Percentiles rank a stretch among this genome's conserved stretches.
Conservation (phyloP, 1,140 invertebrate species). For the Dreissena polymorpha region DNA sequence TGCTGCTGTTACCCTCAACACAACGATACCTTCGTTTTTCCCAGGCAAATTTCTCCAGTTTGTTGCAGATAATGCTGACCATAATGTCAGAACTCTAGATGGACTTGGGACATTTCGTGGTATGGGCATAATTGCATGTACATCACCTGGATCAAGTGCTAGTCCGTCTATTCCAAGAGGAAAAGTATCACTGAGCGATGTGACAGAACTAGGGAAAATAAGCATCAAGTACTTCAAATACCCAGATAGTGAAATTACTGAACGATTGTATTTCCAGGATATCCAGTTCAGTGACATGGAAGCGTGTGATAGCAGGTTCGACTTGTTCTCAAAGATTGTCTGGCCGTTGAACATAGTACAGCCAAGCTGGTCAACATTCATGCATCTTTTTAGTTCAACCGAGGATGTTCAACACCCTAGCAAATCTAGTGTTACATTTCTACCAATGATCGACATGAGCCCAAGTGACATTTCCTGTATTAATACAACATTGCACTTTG, state of each 20-base stretch:
- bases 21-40: no score
- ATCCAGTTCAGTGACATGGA: no score
- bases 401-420: neutral
- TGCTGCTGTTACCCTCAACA: no score
- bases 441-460: conserved; percentile 64
- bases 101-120: conserved; percentile 69
- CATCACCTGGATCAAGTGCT: no score
- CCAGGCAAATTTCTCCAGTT: conserved; percentile 54
- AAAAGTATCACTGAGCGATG: no score
- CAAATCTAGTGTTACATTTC: neutral
- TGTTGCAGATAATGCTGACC: conserved; percentile 67
- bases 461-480: conserved; percentile 65
- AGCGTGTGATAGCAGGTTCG: no score
- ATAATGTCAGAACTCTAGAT: conserved; percentile 66
- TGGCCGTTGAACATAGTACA: neutral
- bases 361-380: neutral
- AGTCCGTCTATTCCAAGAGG: no score
- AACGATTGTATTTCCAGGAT: no score
- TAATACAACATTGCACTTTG: conserved; percentile 64
- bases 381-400: neutral
- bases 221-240: no score
- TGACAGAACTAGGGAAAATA: no score
- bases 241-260: no score
- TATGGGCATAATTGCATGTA: conserved; percentile 67
- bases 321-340: conserved; percentile 42